Conservation (phyloP, 2,888 invertebrate species). For the Aspidiotus destructor region DNA sequence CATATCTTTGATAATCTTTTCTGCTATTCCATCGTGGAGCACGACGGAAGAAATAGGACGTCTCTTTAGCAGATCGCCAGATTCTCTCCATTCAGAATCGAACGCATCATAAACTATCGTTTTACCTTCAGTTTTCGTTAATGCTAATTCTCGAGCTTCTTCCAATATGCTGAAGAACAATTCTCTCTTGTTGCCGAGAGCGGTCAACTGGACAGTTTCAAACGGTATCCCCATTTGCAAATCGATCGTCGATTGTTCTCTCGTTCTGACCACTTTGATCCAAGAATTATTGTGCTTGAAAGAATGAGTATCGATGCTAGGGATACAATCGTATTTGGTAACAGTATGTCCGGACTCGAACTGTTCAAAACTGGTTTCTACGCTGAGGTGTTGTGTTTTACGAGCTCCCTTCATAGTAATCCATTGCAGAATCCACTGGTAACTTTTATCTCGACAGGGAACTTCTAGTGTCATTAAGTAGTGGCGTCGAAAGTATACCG, state of each 20-base stretch:
- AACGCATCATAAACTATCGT: slow-evolving; percentile 88
- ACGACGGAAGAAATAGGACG: slow-evolving; percentile 83
- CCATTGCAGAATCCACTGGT: slow-evolving; percentile 94
- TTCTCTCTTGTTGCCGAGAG: slow-evolving; percentile 72
- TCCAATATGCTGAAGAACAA: slow-evolving; percentile 83
- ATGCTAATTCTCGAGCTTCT: slow-evolving; percentile 78
- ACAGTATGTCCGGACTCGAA: slow-evolving; percentile 82
- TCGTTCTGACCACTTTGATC: slow-evolving; percentile 82
- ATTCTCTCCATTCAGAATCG: slow-evolving; percentile 93
- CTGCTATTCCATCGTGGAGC: slow-evolving; percentile 65
- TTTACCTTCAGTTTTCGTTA: slow-evolving; percentile 79
- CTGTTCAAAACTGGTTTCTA: slow-evolving; percentile 86
- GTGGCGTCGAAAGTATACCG: slow-evolving; percentile 63
- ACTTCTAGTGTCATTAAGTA: slow-evolving; percentile 95
- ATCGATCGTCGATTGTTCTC: slow-evolving; percentile 91
- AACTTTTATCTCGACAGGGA: slow-evolving; percentile 91
- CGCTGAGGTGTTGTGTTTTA: slow-evolving; percentile 89
- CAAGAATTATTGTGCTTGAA: slow-evolving; percentile 72
- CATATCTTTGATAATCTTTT: slow-evolving; percentile 72
- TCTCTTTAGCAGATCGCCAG: slow-evolving; percentile 83
- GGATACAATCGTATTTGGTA: slow-evolving; percentile 89
- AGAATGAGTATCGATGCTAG: slow-evolving; percentile 88
- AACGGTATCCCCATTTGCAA: slow-evolving; percentile 87
- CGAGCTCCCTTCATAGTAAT: slow-evolving; percentile 78
- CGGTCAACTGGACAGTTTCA: slow-evolving; percentile 88